phyloP scores from a whole-genome alignment of 2,797 vertebrate genomes.

The Semaprochilodus insignis region DNA sequence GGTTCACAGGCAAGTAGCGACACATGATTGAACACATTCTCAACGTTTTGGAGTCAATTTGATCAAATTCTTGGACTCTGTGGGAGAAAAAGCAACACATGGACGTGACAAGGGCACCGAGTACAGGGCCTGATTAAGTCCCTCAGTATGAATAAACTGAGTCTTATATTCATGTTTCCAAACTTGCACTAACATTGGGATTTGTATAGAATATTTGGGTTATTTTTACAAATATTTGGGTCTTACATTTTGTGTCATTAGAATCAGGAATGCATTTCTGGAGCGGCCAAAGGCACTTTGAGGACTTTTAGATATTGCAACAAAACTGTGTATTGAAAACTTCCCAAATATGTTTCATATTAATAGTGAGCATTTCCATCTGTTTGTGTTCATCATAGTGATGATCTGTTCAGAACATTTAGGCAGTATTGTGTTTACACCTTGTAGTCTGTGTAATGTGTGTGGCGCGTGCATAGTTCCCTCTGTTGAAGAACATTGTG shows the following conservation, averaged over 20 bases:
- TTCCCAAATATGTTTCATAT: background rate
- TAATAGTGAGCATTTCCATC: background rate
- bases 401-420: background rate
- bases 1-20: constrained; percentile 62
- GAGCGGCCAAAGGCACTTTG: background rate
- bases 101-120: background rate
- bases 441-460: background rate
- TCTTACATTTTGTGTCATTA: background rate
- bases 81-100: background rate
- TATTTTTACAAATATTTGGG: background rate
- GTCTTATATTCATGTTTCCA: background rate
- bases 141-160: background rate
- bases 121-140: constrained; percentile 1
- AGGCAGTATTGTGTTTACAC: constrained; percentile 25
- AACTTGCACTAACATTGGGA: background rate
- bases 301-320: background rate
- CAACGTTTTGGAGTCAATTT: constrained; percentile 5
- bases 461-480: constrained; percentile 13
- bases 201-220: background rate
- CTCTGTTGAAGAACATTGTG: constrained; percentile 44
- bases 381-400: background rate
- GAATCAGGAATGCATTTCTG: background rate
- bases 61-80: background rate
- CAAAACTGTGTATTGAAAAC: background rate
- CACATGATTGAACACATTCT: constrained; percentile 56